Conservation (phyloP, 2,797 vertebrate species). For the Pseudomugil gertrudae region DNA sequence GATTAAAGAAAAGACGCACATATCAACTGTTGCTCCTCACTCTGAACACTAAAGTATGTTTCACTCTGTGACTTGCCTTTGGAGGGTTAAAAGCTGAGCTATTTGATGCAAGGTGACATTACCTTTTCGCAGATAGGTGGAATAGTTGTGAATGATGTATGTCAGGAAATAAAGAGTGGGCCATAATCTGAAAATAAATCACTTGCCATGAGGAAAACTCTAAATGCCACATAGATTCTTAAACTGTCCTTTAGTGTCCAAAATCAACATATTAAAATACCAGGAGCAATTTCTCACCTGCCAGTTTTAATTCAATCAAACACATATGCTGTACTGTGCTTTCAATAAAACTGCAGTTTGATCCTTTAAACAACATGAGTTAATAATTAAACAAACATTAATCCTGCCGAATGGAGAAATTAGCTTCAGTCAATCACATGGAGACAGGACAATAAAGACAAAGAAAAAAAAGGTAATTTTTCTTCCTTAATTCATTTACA, state of each 20-base stretch:
- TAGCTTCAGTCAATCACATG: slow-evolving; percentile 1
- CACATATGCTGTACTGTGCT: background rate
- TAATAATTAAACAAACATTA: slow-evolving; percentile 24
- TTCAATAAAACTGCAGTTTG: slow-evolving; percentile 3
- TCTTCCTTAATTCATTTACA: background rate
- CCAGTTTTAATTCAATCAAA: slow-evolving; percentile 6
- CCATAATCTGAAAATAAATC: background rate
- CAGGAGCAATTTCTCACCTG: slow-evolving; percentile 20
- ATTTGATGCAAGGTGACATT: slow-evolving; percentile 15
- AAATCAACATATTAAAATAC: slow-evolving; percentile 24
- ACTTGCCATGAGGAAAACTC: background rate
- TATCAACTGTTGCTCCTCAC: slow-evolving; percentile 36
- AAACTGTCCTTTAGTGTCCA: slow-evolving; percentile 9
- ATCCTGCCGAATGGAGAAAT: slow-evolving; percentile 1
- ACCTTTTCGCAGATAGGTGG: slow-evolving; percentile 16
- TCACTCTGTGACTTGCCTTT: slow-evolving; percentile 7
- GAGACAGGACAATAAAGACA: background rate
- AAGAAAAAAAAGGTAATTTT: background rate
- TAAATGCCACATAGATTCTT: background rate
- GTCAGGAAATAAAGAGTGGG: background rate
- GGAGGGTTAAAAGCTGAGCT: slow-evolving; percentile 17
- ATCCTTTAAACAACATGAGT: slow-evolving; percentile 20
- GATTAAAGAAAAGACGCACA: slow-evolving; percentile 39
- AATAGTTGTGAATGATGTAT: background rate
- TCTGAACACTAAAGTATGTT: slow-evolving; percentile 46